Conservation (phyloP, 2,888 invertebrate species). For the Glaucopsyche alexis region DNA sequence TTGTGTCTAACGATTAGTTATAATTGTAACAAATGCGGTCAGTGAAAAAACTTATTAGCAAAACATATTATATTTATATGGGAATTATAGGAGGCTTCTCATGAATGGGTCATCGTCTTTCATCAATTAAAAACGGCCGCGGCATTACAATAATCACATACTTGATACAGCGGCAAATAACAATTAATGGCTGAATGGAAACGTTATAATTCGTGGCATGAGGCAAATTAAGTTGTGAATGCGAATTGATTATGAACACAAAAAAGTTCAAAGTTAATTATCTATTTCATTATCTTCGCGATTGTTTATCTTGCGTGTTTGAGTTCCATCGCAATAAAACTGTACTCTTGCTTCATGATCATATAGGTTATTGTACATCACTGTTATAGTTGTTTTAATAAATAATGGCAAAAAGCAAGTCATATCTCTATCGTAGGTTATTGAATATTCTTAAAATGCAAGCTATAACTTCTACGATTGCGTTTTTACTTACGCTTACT, state of each 20-base stretch:
- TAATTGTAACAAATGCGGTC: background rate
- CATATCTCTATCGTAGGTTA: background rate
- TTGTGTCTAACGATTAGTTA: background rate
- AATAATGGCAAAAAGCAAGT: background rate
- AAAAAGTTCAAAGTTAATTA: slow-evolving; percentile 52
- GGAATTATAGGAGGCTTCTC: background rate
- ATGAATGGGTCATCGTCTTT: background rate
- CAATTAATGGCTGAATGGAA: slow-evolving; percentile 12
- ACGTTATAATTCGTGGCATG: slow-evolving; percentile 31
- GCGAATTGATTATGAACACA: slow-evolving; percentile 50
- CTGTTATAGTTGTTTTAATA: background rate
- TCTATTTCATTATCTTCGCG: slow-evolving; percentile 47
- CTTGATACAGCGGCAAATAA: slow-evolving; percentile 14
- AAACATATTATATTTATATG: background rate
- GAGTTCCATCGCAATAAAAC: slow-evolving; percentile 40
- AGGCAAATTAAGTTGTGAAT: slow-evolving; percentile 41
- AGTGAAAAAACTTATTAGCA: background rate
- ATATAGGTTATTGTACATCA: background rate
- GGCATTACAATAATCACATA: slow-evolving; percentile 17
- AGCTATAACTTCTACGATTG: background rate
- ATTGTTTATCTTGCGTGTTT: slow-evolving; percentile 46
- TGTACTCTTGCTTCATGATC: slow-evolving; percentile 29
- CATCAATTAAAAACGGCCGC: slow-evolving; percentile 6
- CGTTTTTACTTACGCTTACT: background rate
- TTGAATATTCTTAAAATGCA: background rate